A percentile compares a stretch with the other conserved stretches of the same genome.
These are phyloP conservation scores for Paelopatides confundens DNA, from an alignment of 53 echinoderm and acorn worm genomes.

Conservation along the genomic window DNA sequence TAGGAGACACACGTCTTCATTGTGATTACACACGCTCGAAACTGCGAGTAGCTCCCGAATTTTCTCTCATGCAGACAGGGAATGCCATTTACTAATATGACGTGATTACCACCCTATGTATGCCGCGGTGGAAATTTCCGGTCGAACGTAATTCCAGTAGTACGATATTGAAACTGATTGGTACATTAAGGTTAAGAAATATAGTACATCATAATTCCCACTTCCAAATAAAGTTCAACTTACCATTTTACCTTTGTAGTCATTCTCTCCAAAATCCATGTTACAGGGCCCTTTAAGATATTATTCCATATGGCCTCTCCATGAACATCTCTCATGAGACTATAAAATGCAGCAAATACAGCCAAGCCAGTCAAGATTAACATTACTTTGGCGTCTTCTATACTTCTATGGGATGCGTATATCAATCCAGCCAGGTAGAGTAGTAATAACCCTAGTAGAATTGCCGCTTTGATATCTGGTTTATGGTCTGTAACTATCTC, in stretches of 20 bases:
- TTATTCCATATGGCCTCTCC: slow-evolving; percentile 48
- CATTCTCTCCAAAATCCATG: neutral
- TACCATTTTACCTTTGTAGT: neutral
- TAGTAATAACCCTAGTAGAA: neutral
- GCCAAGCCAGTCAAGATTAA: slow-evolving; percentile 75
- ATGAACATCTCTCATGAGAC: slow-evolving; percentile 45
- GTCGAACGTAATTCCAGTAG: too few relatives aligned
- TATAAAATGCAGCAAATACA: slow-evolving; percentile 54
- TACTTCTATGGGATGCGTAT: slow-evolving; percentile 70
- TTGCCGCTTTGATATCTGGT: neutral
- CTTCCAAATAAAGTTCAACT: too few relatives aligned
- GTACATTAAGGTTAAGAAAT: too few relatives aligned
- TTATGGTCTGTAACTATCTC: neutral
- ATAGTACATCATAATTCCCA: too few relatives aligned
- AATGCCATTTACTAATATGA: too few relatives aligned
- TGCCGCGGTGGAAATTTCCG: too few relatives aligned
- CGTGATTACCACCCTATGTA: too few relatives aligned
- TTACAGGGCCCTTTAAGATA: neutral
- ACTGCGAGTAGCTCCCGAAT: too few relatives aligned
- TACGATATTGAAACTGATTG: too few relatives aligned
- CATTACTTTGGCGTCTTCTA: slow-evolving; percentile 69
- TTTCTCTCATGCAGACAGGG: too few relatives aligned
- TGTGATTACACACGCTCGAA: too few relatives aligned
- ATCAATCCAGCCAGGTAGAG: slow-evolving; percentile 71
- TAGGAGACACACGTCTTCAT: too few relatives aligned